These are phyloP conservation scores for Ptiloglossa arizonensis DNA, from an alignment of 1,140 invertebrate species.

Conservation along the genomic window DNA sequence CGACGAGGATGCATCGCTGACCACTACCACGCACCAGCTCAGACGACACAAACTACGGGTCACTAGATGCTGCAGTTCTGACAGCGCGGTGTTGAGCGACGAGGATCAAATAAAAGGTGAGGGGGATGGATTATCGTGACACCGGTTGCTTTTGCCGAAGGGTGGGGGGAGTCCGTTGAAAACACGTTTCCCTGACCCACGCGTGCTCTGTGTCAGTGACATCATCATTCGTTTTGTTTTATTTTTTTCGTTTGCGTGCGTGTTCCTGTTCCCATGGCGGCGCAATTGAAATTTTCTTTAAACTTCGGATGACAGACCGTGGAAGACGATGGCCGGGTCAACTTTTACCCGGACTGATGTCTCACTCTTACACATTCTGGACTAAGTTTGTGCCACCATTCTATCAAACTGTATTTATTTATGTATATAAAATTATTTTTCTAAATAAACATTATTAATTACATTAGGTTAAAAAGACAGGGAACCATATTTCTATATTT, in stretches of 20 bases:
- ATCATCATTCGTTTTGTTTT: slow-evolving; percentile 18
- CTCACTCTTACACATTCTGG: too few relatives aligned
- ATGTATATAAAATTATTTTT: too few relatives aligned
- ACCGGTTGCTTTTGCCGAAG: slow-evolving; percentile 14
- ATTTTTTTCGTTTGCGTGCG: neutral
- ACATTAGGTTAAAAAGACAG: too few relatives aligned
- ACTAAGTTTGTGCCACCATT: too few relatives aligned
- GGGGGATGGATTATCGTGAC: slow-evolving; percentile 27
- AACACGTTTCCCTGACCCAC: slow-evolving; percentile 26
- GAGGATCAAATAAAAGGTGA: slow-evolving; percentile 79
- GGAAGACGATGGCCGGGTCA: too few relatives aligned
- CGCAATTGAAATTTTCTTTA: neutral
- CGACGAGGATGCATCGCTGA: slow-evolving; percentile 68
- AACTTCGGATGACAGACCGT: too few relatives aligned
- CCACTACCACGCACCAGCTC: slow-evolving; percentile 26
- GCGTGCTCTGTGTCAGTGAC: slow-evolving; percentile 32
- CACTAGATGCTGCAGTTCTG: slow-evolving; percentile 81
- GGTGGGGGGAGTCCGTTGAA: neutral
- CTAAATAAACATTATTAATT: too few relatives aligned
- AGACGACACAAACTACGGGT: slow-evolving; percentile 70
- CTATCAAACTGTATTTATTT: too few relatives aligned
- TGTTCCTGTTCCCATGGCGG: too few relatives aligned
- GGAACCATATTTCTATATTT: too few relatives aligned
- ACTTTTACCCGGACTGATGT: too few relatives aligned
- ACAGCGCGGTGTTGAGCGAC: slow-evolving; percentile 83